Conservation (phyloP, 2,888 invertebrate genomes). For the Campoplex capitator region DNA sequence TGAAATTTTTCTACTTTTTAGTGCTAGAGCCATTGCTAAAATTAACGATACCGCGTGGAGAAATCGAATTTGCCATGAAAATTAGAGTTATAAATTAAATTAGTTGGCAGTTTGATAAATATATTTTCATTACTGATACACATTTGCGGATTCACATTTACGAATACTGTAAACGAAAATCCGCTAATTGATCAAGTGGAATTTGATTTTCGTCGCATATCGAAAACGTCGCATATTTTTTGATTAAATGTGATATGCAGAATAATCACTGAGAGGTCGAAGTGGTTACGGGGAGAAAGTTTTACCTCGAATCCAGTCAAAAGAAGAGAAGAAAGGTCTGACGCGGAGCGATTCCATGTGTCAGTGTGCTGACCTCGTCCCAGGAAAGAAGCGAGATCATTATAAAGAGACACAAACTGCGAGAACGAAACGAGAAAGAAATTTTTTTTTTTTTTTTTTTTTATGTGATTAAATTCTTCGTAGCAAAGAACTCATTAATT, state of each 20-base stretch:
- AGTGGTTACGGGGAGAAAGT: slow-evolving; percentile 32
- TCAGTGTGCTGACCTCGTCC: slow-evolving; percentile 25
- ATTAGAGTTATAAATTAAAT: background rate
- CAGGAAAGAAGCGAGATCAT: slow-evolving; percentile 17
- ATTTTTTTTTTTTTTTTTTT: background rate
- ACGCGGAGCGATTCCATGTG: background rate
- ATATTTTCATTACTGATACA: background rate
- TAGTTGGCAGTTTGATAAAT: background rate
- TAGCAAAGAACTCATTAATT: slow-evolving; percentile 15
- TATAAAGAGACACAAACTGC: slow-evolving; percentile 11
- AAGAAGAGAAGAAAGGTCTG: slow-evolving; percentile 24
- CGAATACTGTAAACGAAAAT: background rate
- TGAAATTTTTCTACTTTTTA: no score
- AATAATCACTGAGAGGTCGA: slow-evolving; percentile 21
- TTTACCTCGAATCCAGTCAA: slow-evolving; percentile 17
- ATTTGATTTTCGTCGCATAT: background rate
- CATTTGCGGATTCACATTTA: no score
- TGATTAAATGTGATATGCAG: background rate
- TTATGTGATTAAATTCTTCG: slow-evolving; percentile 1
- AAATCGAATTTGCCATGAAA: background rate
- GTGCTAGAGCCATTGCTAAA: no score
- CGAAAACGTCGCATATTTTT: background rate
- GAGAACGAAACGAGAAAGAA: slow-evolving; percentile 16
- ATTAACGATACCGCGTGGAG: background rate
- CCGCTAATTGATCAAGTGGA: background rate